Percentiles rank a stretch among this genome's conserved stretches.
These are phyloP conservation scores for Barypeithes pellucidus DNA, from an alignment of 2,888 invertebrate species.

Conservation along the genomic window DNA sequence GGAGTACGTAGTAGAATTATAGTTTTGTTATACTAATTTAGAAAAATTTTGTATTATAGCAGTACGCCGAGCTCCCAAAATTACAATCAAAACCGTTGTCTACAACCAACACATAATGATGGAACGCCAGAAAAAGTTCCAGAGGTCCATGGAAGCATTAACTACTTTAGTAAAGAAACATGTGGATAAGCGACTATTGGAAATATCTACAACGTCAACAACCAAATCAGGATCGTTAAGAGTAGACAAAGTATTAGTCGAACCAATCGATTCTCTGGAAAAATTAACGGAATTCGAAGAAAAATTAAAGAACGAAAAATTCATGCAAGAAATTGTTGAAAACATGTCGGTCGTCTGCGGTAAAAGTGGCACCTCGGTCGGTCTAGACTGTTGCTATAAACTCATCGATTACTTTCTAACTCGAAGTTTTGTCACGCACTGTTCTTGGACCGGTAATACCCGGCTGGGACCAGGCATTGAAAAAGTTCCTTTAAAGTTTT, in stretches of 20 bases:
- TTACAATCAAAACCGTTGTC: constrained; percentile 13
- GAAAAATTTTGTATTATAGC: background rate
- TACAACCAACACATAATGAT: constrained; percentile 32
- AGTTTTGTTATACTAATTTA: background rate
- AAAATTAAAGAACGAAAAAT: constrained; percentile 33
- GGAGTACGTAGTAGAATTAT: no score
- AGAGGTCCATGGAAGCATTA: constrained; percentile 24
- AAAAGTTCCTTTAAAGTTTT: constrained; percentile 48
- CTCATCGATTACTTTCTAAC: constrained; percentile 48
- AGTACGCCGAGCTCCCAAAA: background rate
- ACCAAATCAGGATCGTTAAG: background rate
- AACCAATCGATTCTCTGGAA: constrained; percentile 38
- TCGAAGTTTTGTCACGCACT: constrained; percentile 40
- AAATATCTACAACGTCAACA: background rate
- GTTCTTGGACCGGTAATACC: constrained; percentile 50
- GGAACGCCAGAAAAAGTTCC: constrained; percentile 26
- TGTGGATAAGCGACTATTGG: background rate
- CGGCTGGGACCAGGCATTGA: constrained; percentile 24
- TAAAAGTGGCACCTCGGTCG: constrained; percentile 34
- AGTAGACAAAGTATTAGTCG: background rate
- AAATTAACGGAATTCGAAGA: constrained; percentile 34
- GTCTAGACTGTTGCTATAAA: constrained; percentile 47
- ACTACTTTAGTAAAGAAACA: constrained; percentile 16
- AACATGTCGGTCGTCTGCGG: constrained; percentile 46
- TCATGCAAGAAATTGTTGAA: constrained; percentile 27